Percentiles rank a stretch among this genome's conserved stretches.
These are phyloP conservation scores for Silurus asotus DNA, from an alignment of 2,113 vertebrate genomes.

Conservation along the genomic window DNA sequence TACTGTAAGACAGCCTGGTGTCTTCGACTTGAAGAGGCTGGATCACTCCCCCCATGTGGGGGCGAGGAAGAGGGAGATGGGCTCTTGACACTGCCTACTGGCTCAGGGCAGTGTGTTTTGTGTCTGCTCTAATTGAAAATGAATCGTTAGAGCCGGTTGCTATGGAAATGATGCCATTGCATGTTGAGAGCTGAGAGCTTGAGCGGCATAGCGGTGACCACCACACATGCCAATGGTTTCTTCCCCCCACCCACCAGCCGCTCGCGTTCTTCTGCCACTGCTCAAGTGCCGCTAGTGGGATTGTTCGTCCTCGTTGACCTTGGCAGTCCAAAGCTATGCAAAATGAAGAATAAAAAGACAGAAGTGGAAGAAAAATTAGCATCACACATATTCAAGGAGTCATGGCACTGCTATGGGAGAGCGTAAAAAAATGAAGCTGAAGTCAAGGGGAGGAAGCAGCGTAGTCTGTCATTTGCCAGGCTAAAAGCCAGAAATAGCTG, in stretches of 20 bases:
- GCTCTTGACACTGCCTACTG: slow-evolving; percentile 87
- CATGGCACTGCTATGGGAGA: slow-evolving; percentile 13
- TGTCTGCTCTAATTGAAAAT: slow-evolving; percentile 97
- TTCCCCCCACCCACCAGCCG: slow-evolving; percentile 56
- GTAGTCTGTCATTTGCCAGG: slow-evolving; percentile 83
- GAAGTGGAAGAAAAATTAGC: slow-evolving; percentile 37
- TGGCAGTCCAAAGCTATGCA: slow-evolving; percentile 91
- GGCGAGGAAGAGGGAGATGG: slow-evolving; percentile 84
- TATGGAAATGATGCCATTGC: slow-evolving; percentile 88
- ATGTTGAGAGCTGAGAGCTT: slow-evolving; percentile 82
- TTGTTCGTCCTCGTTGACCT: slow-evolving; percentile 99
- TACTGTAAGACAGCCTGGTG: slow-evolving; percentile 75
- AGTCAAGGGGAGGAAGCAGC: not conserved
- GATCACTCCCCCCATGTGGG: slow-evolving; percentile 70
- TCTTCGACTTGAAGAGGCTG: slow-evolving; percentile 75
- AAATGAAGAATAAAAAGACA: slow-evolving; percentile 87
- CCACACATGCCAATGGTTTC: slow-evolving; percentile 50
- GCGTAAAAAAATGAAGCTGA: slow-evolving; percentile 28
- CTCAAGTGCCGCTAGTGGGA: slow-evolving; percentile 95
- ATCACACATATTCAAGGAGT: slow-evolving; percentile 19
- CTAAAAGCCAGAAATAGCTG: slow-evolving; percentile 89
- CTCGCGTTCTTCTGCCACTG: slow-evolving; percentile 69
- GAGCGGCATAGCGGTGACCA: slow-evolving; percentile 44
- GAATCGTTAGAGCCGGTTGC: slow-evolving; percentile 86
- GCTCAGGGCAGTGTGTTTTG: slow-evolving; percentile 85